phyloP scores from a whole-genome alignment of 2,797 vertebrate genomes.

The Falco columbarius region DNA sequence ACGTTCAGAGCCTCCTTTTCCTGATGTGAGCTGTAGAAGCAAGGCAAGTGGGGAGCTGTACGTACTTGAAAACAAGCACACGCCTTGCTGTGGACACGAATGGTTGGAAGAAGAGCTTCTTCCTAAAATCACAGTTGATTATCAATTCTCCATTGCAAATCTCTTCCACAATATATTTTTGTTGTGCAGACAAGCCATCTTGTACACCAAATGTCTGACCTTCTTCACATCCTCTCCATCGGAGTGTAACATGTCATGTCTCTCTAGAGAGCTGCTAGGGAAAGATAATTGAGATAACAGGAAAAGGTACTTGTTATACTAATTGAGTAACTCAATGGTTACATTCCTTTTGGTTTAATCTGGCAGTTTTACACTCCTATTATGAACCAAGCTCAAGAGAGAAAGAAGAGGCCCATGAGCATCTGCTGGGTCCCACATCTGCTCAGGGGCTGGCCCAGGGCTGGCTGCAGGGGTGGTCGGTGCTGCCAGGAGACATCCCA shows the following conservation, averaged over 20 bases:
- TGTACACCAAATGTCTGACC: not conserved
- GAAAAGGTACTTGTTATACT: not conserved
- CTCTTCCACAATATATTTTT: not conserved
- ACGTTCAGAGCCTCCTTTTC: not conserved
- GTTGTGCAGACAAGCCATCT: not conserved
- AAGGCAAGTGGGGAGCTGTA: not conserved
- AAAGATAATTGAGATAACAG: not conserved
- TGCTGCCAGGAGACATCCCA: not conserved
- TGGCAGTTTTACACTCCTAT: not conserved
- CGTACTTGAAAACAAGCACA: accelerated
- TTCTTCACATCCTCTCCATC: constrained; percentile 22
- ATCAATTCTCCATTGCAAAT: not conserved
- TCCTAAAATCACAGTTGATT: not conserved
- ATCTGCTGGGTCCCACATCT: accelerated
- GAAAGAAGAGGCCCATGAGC: not conserved
- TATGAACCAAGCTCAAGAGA: not conserved
- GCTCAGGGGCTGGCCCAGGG: not conserved
- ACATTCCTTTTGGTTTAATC: not conserved
- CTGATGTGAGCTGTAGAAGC: not conserved
- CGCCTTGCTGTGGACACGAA: not conserved
- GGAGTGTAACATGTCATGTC: not conserved
- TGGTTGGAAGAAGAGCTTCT: not conserved
- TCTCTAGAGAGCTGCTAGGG: not conserved
- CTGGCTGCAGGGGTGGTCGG: not conserved
- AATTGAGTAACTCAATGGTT: not conserved